A percentile compares a stretch with the other conserved stretches of the same genome.
phyloP scores from a whole-genome alignment of 2,888 invertebrate genomes.

The Vanessa cardui region DNA sequence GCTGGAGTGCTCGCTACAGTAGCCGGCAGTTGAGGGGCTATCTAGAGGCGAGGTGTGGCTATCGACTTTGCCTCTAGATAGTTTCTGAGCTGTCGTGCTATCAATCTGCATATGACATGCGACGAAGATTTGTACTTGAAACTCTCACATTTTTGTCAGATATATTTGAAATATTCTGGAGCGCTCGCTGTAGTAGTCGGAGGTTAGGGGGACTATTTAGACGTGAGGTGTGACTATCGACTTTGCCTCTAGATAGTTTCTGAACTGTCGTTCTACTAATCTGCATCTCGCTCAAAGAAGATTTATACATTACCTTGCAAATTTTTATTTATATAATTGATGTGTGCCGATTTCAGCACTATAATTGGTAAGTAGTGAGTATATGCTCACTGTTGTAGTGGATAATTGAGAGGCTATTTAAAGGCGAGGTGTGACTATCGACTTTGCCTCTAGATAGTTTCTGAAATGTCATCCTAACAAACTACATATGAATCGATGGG shows the following conservation, averaged over 20 bases:
- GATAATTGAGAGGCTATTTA: conserved; percentile 10
- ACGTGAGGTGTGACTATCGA: background rate
- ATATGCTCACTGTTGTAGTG: no score
- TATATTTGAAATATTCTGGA: no score
- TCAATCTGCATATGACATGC: background rate
- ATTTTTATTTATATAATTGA: no score
- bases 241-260: conserved; percentile 17
- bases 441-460: conserved; percentile 19
- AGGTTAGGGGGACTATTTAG: conserved; percentile 7
- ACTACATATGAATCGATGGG: no score
- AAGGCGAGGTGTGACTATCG: background rate
- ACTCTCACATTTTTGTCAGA: no score
- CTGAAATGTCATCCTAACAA: background rate
- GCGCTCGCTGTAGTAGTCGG: background rate
- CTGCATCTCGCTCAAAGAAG: background rate
- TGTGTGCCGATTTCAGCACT: no score
- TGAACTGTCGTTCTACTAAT: background rate
- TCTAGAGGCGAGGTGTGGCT: background rate
- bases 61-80: conserved; percentile 20
- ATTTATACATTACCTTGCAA: no score
- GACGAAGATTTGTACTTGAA: background rate
- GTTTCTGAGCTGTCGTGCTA: conserved; percentile 1
- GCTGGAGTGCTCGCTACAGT: background rate
- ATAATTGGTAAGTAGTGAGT: no score
- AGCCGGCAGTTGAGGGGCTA: background rate